phyloP scores from a whole-genome alignment of 2,888 invertebrate genomes.

The Mythimna lalbum region DNA sequence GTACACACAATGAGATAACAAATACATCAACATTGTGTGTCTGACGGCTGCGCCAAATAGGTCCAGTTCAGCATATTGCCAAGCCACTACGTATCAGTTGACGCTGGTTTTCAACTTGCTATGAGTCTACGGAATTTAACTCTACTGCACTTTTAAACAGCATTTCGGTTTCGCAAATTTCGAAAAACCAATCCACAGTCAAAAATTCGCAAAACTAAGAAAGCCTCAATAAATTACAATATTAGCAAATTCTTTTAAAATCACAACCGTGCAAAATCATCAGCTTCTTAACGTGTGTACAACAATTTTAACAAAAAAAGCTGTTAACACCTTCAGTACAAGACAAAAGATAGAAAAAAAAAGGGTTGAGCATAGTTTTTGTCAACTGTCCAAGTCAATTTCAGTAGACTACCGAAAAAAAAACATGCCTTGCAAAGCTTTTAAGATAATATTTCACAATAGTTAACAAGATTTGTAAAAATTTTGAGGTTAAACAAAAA shows the following conservation, averaged over 20 bases:
- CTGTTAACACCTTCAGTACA: constrained; percentile 24
- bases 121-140: too few relatives aligned
- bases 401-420: constrained; percentile 19
- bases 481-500: constrained; percentile 27
- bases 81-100: too few relatives aligned
- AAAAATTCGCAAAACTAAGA: neutral
- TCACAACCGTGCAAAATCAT: constrained; percentile 17
- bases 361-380: constrained; percentile 21
- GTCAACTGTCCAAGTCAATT: neutral
- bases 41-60: too few relatives aligned
- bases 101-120: too few relatives aligned
- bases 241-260: constrained; percentile 10
- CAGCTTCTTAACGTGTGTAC: neutral
- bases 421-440: constrained; percentile 23
- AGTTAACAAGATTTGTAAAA: constrained; percentile 23
- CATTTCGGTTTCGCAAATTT: too few relatives aligned
- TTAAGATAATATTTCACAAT: constrained; percentile 27
- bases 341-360: constrained; percentile 22
- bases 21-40: too few relatives aligned
- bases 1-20: too few relatives aligned
- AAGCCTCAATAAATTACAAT: constrained; percentile 12
- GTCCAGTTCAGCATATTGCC: too few relatives aligned
- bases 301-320: neutral
- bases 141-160: too few relatives aligned
- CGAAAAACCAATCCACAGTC: too few relatives aligned